Percentiles rank a stretch among this genome's conserved stretches.
Evolutionary conservation across 30 jellyfish, hydroid and myxozoan genomes (phyloP).

Genomic region (Hydractinia symbiolongicarpus): DNA sequence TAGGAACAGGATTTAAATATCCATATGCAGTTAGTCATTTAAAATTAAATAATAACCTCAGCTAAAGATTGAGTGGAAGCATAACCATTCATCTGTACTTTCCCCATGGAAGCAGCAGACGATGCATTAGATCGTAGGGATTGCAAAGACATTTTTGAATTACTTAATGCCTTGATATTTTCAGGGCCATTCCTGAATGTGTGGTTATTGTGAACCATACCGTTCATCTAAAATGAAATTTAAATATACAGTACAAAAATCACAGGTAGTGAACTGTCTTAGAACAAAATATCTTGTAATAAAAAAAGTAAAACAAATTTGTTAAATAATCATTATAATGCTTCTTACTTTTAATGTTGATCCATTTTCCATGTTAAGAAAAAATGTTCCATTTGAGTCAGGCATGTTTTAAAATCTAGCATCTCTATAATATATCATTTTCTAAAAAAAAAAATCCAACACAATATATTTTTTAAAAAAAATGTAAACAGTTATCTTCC

Average conservation of each 20-base stretch:
- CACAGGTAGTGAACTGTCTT: not conserved
- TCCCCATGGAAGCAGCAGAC: slow-evolving; percentile 3
- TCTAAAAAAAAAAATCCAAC: not conserved
- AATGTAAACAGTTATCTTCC: too few species aligned
- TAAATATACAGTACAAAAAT: too few species aligned
- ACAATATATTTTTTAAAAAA: not conserved
- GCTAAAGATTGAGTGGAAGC: slow-evolving; percentile 63
- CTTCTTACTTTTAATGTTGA: slow-evolving; percentile 11
- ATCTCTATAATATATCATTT: not conserved
- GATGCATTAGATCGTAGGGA: slow-evolving; percentile 38
- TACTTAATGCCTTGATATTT: slow-evolving; percentile 34
- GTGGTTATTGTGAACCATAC: slow-evolving; percentile 14
- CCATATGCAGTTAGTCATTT: not conserved
- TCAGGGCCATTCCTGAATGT: slow-evolving; percentile 36
- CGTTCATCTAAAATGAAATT: slow-evolving; percentile 20
- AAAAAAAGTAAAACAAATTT: not conserved
- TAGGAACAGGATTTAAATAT: not conserved
- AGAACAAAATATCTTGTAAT: not conserved
- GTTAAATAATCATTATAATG: not conserved
- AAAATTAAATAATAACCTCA: slow-evolving; percentile 45
- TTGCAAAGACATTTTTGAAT: slow-evolving; percentile 34
- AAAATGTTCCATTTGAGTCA: slow-evolving; percentile 4
- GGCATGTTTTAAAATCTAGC: slow-evolving; percentile 14
- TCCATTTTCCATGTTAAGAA: slow-evolving; percentile 13
- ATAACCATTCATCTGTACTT: slow-evolving; percentile 50